These are phyloP conservation scores for Chaenogobius annularis DNA, from an alignment of 2,113 vertebrate genomes.

Conservation along the genomic window DNA sequence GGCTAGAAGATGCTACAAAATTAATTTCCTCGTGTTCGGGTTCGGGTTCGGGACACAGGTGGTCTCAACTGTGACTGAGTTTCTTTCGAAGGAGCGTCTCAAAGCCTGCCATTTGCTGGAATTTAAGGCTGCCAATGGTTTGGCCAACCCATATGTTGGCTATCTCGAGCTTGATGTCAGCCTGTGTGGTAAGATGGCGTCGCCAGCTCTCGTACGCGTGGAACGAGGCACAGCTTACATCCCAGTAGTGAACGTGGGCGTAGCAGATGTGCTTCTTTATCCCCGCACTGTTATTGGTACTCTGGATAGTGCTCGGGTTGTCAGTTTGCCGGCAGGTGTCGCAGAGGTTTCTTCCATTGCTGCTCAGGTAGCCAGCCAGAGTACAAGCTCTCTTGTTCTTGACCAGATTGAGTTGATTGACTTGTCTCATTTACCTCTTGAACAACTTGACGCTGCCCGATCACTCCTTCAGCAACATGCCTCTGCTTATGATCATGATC, in stretches of 20 bases:
- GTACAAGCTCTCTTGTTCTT: no score
- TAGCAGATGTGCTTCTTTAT: no score
- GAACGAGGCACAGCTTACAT: background rate
- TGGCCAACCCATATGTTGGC: background rate
- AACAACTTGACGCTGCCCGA: background rate
- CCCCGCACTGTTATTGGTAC: no score
- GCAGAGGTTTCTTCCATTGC: no score
- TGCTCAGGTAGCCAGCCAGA: no score
- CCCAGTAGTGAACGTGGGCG: background rate
- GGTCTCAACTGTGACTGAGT: background rate
- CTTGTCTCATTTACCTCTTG: no score
- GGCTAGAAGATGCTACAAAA: no score
- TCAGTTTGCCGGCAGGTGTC: no score
- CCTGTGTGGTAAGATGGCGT: background rate
- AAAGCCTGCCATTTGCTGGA: background rate
- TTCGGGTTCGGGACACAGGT: background rate
- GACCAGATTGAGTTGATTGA: no score
- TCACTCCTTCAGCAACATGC: background rate
- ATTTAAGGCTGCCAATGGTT: background rate
- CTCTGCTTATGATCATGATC: background rate
- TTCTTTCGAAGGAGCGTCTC: background rate
- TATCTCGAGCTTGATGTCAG: background rate
- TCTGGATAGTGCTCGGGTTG: no score
- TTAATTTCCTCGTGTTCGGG: no score
- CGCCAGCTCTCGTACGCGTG: background rate